Percentiles rank a stretch among this genome's conserved stretches.
These are phyloP conservation scores for Poecilia gillii DNA, from an alignment of 2,797 vertebrate genomes.

Conservation along the genomic window DNA sequence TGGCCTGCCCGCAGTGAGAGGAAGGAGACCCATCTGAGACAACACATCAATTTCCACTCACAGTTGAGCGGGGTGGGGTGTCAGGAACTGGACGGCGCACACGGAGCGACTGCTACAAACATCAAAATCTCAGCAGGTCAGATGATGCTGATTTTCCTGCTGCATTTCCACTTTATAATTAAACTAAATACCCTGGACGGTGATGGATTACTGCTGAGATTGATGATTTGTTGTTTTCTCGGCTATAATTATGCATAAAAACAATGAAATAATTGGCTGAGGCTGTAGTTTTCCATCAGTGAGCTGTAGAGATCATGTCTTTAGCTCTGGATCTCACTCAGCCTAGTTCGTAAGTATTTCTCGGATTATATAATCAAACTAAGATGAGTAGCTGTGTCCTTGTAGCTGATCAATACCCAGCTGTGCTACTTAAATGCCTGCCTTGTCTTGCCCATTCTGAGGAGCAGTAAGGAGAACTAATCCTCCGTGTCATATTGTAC, in stretches of 20 bases:
- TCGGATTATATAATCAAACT: background rate
- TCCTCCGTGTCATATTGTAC: background rate
- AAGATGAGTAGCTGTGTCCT: background rate
- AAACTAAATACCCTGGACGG: background rate
- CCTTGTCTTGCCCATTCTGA: background rate
- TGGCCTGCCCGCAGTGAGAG: background rate
- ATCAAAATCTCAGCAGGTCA: background rate
- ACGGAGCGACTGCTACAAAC: background rate
- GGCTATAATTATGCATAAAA: background rate
- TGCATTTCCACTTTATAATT: background rate
- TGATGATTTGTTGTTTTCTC: background rate
- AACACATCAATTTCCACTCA: background rate
- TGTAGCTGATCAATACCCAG: background rate
- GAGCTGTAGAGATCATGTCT: background rate
- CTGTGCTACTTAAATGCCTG: background rate
- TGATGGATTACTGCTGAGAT: background rate
- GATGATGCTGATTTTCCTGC: background rate
- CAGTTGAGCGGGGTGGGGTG: background rate
- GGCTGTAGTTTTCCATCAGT: background rate
- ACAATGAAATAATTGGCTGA: background rate
- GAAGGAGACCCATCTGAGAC: slow-evolving; percentile 1
- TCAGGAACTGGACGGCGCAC: background rate
- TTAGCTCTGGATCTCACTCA: background rate
- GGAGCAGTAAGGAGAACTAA: background rate
- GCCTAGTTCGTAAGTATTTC: background rate